Evolutionary conservation across 2,888 invertebrate species (phyloP), one percentile per base, ranked within the genome.

Genomic region (Melangyna quadrimaculata): DNA sequence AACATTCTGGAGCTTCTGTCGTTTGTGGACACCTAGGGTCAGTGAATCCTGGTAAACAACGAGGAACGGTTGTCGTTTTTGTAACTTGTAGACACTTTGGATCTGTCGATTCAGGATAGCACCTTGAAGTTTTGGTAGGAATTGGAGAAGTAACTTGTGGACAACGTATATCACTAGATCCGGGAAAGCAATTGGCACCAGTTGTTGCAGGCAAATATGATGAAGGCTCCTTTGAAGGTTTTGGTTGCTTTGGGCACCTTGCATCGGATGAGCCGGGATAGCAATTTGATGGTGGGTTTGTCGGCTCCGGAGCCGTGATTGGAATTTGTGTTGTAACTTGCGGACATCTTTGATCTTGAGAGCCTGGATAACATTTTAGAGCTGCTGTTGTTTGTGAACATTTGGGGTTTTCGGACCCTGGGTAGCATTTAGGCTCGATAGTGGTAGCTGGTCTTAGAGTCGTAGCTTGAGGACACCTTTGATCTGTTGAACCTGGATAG

Each of bases 251-350:
- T 0, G 51, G 24, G 32, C 91, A 92, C 10, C 90, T 88, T 0
- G 91, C 89, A 87, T 93, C 91, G 0, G 89, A 88, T 1, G 91
- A 93, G 89, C 88, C 92, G 61, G 89, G 92, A 83, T 89, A 92
- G 69, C 92, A 92, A 3, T 82, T 19, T 17, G 29, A 32, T 12
- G 29, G 10, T 19, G 10, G 10, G 5, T 1, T 57, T 3, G 32
- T 57, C 12, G 17, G 2, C 17, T 17, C 17, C 0, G 29, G 32
- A 7, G 32, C 32, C 6, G 32, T 57, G 2, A 12, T 29, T 19
- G 57, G 17, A 75, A 45, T 32, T 12, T 88, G 74, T 1, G 88
- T 88, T 5, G 89, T 32, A 12, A 22, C 81, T 82, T 72, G 79
- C 5, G 90, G 91, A 51, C 92, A 93, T 12, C 84, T 87, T 0